Conservation (phyloP, 2,113 vertebrate species). For the Lucifuga dentata region DNA sequence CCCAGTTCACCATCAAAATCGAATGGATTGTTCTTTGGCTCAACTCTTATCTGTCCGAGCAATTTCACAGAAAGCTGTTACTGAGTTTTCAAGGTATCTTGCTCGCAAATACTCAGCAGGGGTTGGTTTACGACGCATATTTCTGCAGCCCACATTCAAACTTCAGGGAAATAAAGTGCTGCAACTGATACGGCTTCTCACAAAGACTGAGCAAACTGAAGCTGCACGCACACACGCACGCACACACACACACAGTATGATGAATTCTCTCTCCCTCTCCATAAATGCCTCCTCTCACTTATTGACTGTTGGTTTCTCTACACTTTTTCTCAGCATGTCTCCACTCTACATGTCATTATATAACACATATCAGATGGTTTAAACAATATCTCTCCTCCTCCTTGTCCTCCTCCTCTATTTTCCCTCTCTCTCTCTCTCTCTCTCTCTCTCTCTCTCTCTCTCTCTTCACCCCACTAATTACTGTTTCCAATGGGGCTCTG, state of each 20-base stretch:
- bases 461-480: conserved; percentile 77
- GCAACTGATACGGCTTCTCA: conserved; percentile 39
- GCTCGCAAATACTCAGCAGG: background rate
- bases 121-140: conserved; percentile 1
- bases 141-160: conserved; percentile 31
- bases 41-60: conserved; percentile 14
- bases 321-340: conserved; percentile 58
- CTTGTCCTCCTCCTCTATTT: conserved; percentile 29
- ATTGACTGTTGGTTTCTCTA: conserved; percentile 44
- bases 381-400: conserved; percentile 67
- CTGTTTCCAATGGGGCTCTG: conserved; percentile 73
- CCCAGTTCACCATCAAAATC: conserved; percentile 35
- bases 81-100: conserved; percentile 17
- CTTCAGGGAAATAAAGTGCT: conserved; percentile 19
- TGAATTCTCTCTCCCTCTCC: conserved; percentile 26
- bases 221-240: background rate
- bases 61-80: conserved; percentile 28
- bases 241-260: conserved; percentile 1
- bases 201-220: conserved; percentile 24
- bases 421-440: background rate
- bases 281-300: conserved; percentile 51
- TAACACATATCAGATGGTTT: conserved; percentile 76
- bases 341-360: conserved; percentile 70
- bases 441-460: conserved; percentile 32
- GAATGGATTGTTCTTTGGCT: conserved; percentile 1